These are phyloP conservation scores for Arge pagana DNA, from an alignment of 2,888 invertebrate species.

Conservation along the genomic window DNA sequence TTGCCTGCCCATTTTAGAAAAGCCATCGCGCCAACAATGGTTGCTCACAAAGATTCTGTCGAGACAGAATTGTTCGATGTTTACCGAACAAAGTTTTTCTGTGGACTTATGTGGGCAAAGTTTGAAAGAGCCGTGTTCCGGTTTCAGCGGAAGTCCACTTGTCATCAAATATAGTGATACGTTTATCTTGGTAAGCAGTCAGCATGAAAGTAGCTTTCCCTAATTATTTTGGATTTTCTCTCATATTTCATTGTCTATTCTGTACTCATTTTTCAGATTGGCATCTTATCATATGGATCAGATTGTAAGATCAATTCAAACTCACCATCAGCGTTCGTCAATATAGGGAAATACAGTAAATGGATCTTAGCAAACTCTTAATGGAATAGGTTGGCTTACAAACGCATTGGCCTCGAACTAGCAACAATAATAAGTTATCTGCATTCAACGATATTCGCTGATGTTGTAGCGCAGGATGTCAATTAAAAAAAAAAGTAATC, in stretches of 20 bases:
- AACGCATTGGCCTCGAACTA: too few species aligned
- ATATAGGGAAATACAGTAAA: conserved; percentile 72
- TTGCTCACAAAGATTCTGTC: conserved; percentile 71
- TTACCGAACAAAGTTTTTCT: conserved; percentile 66
- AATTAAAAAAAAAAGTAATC: too few species aligned
- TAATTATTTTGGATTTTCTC: conserved; percentile 1
- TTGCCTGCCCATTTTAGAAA: conserved; percentile 37
- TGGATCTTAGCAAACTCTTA: conserved; percentile 76
- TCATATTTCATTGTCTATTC: conserved; percentile 17
- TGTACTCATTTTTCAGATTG: conserved; percentile 63
- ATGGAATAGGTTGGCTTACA: conserved; percentile 24
- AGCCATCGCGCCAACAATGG: conserved; percentile 61
- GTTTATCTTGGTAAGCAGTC: conserved; percentile 65
- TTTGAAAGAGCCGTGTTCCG: conserved; percentile 77
- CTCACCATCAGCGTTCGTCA: conserved; percentile 78
- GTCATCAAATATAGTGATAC: conserved; percentile 67
- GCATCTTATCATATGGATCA: conserved; percentile 80
- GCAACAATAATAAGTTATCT: too few species aligned
- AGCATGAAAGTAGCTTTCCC: conserved; percentile 15
- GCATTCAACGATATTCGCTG: too few species aligned
- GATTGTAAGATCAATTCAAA: conserved; percentile 76
- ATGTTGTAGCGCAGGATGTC: too few species aligned
- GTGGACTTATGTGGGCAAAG: conserved; percentile 73
- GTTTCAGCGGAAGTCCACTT: conserved; percentile 79
- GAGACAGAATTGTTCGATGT: conserved; percentile 68